Evolutionary conservation across 2,113 vertebrate species (phyloP), one percentile per base, ranked within the genome.

Genomic region (Sturnus vulgaris): DNA sequence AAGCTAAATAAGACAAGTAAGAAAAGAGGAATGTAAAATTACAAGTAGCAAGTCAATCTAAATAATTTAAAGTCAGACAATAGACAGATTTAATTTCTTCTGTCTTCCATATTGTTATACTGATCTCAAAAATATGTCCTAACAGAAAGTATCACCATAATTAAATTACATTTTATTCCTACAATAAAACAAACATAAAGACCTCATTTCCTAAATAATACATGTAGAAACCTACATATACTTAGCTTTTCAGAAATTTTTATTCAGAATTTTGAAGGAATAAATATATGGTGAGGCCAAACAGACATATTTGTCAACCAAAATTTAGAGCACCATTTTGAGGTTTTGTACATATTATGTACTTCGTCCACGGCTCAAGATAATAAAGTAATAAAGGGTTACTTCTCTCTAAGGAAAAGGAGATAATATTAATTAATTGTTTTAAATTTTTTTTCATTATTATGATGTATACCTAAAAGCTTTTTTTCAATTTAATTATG

Each of bases 321-420:
- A 73, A 69, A 7, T 30, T 72, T 57, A 57, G 8, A 80, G 18
- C 3, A 49, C 8, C 6, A 56, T 12, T 22, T 6, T 46, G 46
- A n/a, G 2, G 23, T 65, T 69, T 83, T 25, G 64, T 19, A 28
- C 2, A n/a, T 50, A 63, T 65, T 14, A 65, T 47, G 77, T 77
- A 61, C 4, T 4, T 28, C 5, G 0, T 1, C 73, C 11, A 57
- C 15, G 12, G 24, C 5, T 82, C 3, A 1, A 42, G 22, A 46
- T 24, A 86, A 61, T 56, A 8, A 59, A 47, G 4, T 35, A 30
- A 46, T 78, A 8, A 8, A 75, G 7, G 9, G 5, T 55, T 71
- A 28, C 19, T 2, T 1, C 17, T 5, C 12, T 59, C 44, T 33
- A 4, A 35, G 21, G 44, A 52, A 63, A 78, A 92, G 4, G 5